phyloP scores from a whole-genome alignment of 2,888 invertebrate species.

The Hartigia nigra region DNA sequence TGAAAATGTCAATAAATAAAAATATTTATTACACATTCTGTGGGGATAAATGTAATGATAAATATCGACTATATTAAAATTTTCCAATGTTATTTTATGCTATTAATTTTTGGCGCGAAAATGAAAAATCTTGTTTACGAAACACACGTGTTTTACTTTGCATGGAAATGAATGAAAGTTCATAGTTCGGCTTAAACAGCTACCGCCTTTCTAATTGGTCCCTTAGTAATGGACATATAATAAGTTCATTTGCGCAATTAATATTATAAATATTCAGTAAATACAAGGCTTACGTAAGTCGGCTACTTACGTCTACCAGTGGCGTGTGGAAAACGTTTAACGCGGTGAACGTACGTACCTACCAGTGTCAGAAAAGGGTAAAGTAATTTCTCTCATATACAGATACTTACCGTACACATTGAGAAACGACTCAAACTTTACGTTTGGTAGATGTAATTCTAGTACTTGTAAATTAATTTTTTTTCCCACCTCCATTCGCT shows the following conservation, averaged over 20 bases:
- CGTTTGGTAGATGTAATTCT: neutral
- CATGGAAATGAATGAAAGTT: neutral
- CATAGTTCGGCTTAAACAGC: neutral
- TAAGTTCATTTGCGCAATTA: slow-evolving; percentile 46
- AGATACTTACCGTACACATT: neutral
- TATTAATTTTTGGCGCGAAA: neutral
- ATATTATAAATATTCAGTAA: slow-evolving; percentile 50
- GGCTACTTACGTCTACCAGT: slow-evolving; percentile 18
- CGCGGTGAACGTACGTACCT: neutral
- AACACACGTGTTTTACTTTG: neutral
- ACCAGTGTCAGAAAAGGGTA: neutral
- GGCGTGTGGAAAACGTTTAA: neutral
- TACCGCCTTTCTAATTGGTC: slow-evolving; percentile 37
- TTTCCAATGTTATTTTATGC: neutral
- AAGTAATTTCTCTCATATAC: neutral
- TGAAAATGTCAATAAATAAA: neutral
- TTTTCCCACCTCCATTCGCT: neutral
- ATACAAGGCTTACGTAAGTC: slow-evolving; percentile 38
- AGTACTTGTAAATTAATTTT: neutral
- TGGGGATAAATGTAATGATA: neutral
- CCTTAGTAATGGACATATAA: slow-evolving; percentile 36
- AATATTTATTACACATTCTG: neutral
- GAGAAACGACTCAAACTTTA: neutral
- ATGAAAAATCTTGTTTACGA: neutral
- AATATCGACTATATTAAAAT: neutral